These are phyloP conservation scores for Balearica regulorum DNA, from an alignment of 2,797 vertebrate species.

Conservation along the genomic window DNA sequence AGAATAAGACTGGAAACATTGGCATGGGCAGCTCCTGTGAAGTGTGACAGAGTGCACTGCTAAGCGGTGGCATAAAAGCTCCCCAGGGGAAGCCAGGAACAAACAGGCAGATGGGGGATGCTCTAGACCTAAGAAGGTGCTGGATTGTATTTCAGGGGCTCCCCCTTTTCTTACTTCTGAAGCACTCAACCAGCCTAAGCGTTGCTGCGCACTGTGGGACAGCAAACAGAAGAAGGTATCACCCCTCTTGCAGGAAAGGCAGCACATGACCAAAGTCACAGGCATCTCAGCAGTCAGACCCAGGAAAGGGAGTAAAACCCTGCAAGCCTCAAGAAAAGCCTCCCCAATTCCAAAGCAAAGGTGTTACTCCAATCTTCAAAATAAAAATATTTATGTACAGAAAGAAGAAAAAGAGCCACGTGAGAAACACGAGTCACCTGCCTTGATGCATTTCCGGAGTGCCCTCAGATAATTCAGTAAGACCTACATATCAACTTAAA, in stretches of 20 bases:
- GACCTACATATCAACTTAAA: neutral
- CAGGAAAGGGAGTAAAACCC: neutral
- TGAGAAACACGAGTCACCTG: neutral
- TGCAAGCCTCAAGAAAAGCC: neutral
- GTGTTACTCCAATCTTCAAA: neutral
- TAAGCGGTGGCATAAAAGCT: neutral
- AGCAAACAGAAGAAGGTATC: neutral
- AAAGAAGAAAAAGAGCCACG: neutral
- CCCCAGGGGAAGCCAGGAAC: neutral
- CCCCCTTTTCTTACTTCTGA: neutral
- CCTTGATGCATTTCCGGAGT: neutral
- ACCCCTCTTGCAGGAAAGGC: neutral
- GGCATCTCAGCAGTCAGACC: neutral
- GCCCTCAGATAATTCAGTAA: neutral
- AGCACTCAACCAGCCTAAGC: neutral
- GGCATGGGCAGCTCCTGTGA: accelerated
- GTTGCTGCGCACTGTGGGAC: neutral
- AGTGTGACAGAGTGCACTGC: neutral
- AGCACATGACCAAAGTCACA: neutral
- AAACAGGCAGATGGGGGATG: neutral
- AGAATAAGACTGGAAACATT: neutral
- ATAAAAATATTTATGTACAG: neutral
- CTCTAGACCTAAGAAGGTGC: neutral
- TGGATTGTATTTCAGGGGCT: neutral
- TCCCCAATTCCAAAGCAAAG: neutral